Evolutionary conservation across 2,888 invertebrate genomes (phyloP), one percentile per base, ranked within the genome.

Genomic region (Drosophila kuntzei): DNA sequence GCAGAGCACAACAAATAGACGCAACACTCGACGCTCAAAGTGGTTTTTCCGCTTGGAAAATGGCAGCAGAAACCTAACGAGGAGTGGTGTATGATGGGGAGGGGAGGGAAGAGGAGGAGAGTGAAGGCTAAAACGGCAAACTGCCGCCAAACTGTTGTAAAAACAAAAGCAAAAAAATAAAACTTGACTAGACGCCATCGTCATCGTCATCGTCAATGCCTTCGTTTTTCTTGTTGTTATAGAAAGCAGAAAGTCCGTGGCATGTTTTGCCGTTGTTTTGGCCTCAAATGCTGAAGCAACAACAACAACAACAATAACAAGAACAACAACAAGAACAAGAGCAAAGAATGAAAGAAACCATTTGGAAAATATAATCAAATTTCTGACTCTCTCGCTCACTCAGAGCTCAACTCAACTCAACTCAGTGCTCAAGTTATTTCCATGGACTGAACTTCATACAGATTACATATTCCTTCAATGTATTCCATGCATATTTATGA

Each of bases 361-460:
- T 78, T 79, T 75, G 81, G 70, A 76, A 80, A 78, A 79, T 70
- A 78, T 80, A 79, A 80, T 79, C 79, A 78, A 79, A 80, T 79
- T 67, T 79, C 43, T 67, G 43, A 41, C 59, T 49, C 43, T 58
- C 37, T 41, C 60, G n/a, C 22, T 32, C 47, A 2, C 8, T 25
- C 12, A n/a, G n/a, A n/a, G 3, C 39, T 27, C n/a, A 16, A 11
- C 51, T 12, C 5, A 22, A 37, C 39, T 47, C 18, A 46, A 9
- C 18, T 49, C 11, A 34, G 16, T 32, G 36, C 37, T 29, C 18
- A 18, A 32, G 32, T 47, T 47, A 8, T n/a, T 20, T 29, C 18
- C 29, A 47, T 32, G 29, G 39, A 54, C 32, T 39, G 46, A 50
- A 58, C 58, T 57, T 43, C 46, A 47, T 50, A 55, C 46, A 58